A percentile compares a stretch with the other conserved stretches of the same genome.
Conservation (phyloP, 1,140 invertebrate genomes). For the Drosophila varians region DNA sequence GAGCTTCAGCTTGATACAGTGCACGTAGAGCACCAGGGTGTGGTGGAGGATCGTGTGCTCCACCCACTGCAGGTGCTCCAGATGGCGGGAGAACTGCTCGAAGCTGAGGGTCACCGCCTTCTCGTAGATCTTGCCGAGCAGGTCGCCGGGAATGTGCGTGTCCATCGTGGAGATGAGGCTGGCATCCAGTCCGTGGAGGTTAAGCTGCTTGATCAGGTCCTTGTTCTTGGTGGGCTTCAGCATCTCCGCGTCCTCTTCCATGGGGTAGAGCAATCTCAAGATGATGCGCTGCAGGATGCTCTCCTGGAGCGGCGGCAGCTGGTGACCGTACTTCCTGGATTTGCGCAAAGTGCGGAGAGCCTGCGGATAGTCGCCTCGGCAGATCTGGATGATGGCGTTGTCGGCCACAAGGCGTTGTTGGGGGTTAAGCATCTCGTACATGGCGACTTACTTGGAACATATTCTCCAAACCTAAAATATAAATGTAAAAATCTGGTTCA, state of each 20-base stretch:
- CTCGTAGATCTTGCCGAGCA: slow-evolving; percentile 27
- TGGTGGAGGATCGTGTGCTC: slow-evolving; percentile 36
- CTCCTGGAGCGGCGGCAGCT: not conserved
- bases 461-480: not conserved
- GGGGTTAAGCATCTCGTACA: not conserved
- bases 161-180: not conserved
- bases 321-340: not conserved
- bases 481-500: not conserved
- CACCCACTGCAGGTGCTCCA: slow-evolving; percentile 32
- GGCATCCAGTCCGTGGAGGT: not conserved
- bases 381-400: not conserved
- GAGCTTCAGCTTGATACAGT: slow-evolving; percentile 25
- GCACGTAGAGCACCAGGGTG: slow-evolving; percentile 25
- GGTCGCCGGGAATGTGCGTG: slow-evolving; percentile 10
- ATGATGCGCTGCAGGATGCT: not conserved
- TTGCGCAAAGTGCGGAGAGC: not conserved
- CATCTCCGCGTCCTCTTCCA: not conserved
- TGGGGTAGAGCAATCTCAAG: not conserved
- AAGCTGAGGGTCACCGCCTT: not conserved
- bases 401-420: not conserved
- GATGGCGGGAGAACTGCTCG: slow-evolving; percentile 6
- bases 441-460: not conserved
- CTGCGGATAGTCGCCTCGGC: not conserved
- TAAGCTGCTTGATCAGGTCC: not conserved
- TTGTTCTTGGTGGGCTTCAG: not conserved